phyloP scores from a whole-genome alignment of 2,113 vertebrate genomes.

The Machaerirhynchus nigripectus region DNA sequence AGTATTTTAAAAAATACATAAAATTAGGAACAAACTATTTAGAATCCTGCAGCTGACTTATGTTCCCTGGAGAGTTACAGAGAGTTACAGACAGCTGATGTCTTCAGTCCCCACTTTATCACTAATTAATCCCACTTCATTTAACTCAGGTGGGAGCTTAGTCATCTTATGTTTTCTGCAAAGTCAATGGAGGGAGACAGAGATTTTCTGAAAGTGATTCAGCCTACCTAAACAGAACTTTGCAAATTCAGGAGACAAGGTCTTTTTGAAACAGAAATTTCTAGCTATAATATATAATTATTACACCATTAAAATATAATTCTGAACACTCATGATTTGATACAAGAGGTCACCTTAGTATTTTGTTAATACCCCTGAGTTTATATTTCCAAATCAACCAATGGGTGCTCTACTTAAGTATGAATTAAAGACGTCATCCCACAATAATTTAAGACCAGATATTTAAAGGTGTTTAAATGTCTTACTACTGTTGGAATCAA shows the following conservation, averaged over 20 bases:
- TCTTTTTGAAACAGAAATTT: not conserved
- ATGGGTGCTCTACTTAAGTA: not conserved
- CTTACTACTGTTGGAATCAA: not conserved
- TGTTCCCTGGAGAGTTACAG: not conserved
- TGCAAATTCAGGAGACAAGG: not conserved
- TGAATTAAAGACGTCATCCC: not conserved
- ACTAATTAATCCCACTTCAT: not conserved
- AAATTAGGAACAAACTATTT: not conserved
- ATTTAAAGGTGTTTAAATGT: not conserved
- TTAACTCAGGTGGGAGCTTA: not conserved
- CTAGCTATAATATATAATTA: not conserved
- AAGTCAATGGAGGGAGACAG: not conserved
- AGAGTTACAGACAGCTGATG: not conserved
- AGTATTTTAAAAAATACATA: not conserved
- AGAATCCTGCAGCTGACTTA: not conserved
- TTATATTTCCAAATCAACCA: not conserved
- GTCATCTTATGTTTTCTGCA: not conserved
- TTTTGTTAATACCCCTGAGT: not conserved
- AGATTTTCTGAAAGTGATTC: not conserved
- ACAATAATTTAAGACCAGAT: not conserved
- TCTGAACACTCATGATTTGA: not conserved
- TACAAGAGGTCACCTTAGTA: not conserved
- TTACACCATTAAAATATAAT: not conserved
- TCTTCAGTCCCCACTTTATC: not conserved
- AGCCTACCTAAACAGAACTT: not conserved